Percentiles rank a stretch among this genome's conserved stretches.
phyloP scores from a whole-genome alignment of 1,140 invertebrate species.

The Cherax destructor region DNA sequence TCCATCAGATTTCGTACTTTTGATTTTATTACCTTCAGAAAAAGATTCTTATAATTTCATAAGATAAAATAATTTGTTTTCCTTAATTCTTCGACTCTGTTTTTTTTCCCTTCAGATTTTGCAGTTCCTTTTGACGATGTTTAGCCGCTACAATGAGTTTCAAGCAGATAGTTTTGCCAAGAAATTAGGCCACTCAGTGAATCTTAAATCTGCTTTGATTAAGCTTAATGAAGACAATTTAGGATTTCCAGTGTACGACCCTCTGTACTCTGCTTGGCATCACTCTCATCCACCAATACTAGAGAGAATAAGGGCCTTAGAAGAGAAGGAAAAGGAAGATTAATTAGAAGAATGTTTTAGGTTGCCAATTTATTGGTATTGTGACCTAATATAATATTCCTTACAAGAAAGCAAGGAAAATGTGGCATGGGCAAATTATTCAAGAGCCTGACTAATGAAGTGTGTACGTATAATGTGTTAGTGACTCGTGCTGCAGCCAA shows the following conservation, averaged over 20 bases:
- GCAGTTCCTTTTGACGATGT: slow-evolving; percentile 74
- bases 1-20: too few species aligned
- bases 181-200: slow-evolving; percentile 83
- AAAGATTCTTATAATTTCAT: too few species aligned
- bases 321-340: slow-evolving; percentile 77
- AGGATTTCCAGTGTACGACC: slow-evolving; percentile 92
- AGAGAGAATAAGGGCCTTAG: slow-evolving; percentile 90
- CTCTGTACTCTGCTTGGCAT: slow-evolving; percentile 93
- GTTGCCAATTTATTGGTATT: too few species aligned
- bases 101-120: slow-evolving; percentile 40
- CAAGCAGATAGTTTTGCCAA: slow-evolving; percentile 97
- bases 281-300: slow-evolving; percentile 97
- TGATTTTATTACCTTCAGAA: too few species aligned
- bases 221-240: slow-evolving; percentile 97
- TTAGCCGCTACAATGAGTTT: slow-evolving; percentile 89
- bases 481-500: too few species aligned
- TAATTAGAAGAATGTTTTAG: neutral
- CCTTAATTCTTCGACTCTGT: too few species aligned
- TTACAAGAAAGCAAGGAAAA: too few species aligned
- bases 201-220: slow-evolving; percentile 87
- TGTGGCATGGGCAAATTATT: too few species aligned
- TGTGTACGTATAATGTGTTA: too few species aligned
- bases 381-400: too few species aligned
- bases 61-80: too few species aligned
- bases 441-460: too few species aligned